phyloP scores from a whole-genome alignment of 2,888 invertebrate species.

The Seira ritae region DNA sequence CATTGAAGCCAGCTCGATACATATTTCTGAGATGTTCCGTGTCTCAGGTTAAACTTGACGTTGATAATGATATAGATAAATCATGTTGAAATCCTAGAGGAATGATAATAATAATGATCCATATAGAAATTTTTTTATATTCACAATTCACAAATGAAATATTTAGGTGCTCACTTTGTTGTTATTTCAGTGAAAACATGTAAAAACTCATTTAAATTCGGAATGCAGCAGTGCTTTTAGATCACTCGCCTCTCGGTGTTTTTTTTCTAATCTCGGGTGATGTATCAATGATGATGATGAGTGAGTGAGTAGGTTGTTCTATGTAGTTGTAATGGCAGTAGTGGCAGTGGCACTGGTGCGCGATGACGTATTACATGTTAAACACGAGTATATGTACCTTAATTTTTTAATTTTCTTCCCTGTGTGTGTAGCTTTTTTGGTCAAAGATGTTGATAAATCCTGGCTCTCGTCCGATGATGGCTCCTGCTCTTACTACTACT shows the following conservation, averaged over 20 bases:
- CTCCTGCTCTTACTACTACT: slow-evolving; percentile 53
- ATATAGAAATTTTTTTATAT: slow-evolving; percentile 48
- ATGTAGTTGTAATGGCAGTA: not conserved
- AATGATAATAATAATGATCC: slow-evolving; percentile 52
- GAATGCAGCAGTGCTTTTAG: not conserved
- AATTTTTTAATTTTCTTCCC: slow-evolving; percentile 18
- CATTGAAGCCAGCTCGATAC: too few species aligned
- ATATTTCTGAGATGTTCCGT: too few species aligned
- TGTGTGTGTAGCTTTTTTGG: not conserved
- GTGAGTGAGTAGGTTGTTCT: not conserved
- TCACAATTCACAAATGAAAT: slow-evolving; percentile 29
- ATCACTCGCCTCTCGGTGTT: too few species aligned
- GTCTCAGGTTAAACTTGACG: slow-evolving; percentile 52
- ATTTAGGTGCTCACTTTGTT: slow-evolving; percentile 23
- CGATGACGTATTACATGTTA: slow-evolving; percentile 27
- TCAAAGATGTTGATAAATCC: not conserved
- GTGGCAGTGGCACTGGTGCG: too few species aligned
- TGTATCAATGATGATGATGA: too few species aligned
- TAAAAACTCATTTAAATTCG: not conserved
- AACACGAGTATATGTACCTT: slow-evolving; percentile 46
- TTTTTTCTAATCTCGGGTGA: too few species aligned
- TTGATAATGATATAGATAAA: slow-evolving; percentile 41
- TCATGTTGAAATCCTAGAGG: slow-evolving; percentile 36
- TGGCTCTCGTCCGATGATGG: slow-evolving; percentile 35
- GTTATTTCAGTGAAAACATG: slow-evolving; percentile 13